Evolutionary conservation across 2,797 vertebrate species (phyloP).

Genomic region (Cetoscarus ocellatus): DNA sequence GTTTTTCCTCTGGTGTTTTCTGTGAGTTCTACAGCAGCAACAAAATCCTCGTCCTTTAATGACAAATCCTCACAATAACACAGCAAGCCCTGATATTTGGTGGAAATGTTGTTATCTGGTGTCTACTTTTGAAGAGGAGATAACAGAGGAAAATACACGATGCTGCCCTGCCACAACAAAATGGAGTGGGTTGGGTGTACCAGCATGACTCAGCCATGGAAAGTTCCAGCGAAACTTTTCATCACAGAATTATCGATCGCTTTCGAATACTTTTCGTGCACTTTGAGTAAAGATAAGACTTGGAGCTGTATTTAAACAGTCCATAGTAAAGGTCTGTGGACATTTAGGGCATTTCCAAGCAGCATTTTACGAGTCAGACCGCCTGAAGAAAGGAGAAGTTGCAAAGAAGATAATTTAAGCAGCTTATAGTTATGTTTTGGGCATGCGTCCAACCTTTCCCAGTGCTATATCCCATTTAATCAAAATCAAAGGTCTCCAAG

Average conservation of each 20-base stretch:
- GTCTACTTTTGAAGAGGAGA: conserved; percentile 17
- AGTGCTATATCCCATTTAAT: too few species aligned
- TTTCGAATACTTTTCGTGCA: conserved; percentile 2
- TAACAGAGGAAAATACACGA: conserved; percentile 6
- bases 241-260: conserved; percentile 26
- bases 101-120: conserved; percentile 11
- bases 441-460: too few species aligned
- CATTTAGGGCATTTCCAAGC: background rate
- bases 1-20: background rate
- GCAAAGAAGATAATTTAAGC: background rate
- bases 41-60: background rate
- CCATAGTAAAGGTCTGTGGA: background rate
- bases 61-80: conserved; percentile 13
- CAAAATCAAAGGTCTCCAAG: background rate
- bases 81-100: conserved; percentile 5
- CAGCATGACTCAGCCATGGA: conserved; percentile 31
- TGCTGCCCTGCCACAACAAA: conserved; percentile 4
- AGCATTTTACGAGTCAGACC: background rate
- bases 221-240: conserved; percentile 25
- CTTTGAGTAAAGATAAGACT: background rate
- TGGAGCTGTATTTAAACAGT: background rate
- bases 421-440: background rate
- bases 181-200: conserved; percentile 29
- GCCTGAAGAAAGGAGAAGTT: background rate
- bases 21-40: background rate